Conservation (phyloP, 2,113 vertebrate genomes). For the Orientallactaga bullata region DNA sequence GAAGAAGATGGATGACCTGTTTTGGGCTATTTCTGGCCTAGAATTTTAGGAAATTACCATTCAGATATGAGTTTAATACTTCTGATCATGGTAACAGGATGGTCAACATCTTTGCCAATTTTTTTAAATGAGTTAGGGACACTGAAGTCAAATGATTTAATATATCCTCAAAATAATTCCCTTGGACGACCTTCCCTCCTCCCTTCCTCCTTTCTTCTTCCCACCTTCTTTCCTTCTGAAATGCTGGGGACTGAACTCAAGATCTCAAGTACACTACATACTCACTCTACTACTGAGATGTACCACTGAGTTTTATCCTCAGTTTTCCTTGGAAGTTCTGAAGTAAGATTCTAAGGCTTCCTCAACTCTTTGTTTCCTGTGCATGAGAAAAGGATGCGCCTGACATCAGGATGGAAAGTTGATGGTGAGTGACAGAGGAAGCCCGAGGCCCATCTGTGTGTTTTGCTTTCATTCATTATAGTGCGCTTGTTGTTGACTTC, state of each 20-base stretch:
- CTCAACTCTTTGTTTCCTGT: not conserved
- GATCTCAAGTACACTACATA: not conserved
- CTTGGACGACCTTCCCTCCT: not conserved
- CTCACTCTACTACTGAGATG: not conserved
- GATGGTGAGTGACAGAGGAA: conserved; percentile 51
- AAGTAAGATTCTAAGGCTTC: not conserved
- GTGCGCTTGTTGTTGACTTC: not conserved
- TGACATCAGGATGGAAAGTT: not conserved
- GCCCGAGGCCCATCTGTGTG: conserved; percentile 40
- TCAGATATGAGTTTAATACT: not conserved
- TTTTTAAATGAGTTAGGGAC: not conserved
- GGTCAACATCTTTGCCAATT: not conserved
- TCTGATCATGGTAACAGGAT: not conserved
- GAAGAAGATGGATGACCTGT: not conserved
- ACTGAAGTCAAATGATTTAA: not conserved
- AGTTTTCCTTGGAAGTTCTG: not conserved
- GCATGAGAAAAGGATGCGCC: not conserved
- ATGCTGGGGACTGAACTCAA: not conserved
- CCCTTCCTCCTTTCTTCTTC: not conserved
- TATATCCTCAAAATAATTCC: not conserved
- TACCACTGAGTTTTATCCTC: not conserved
- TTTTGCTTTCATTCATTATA: not conserved
- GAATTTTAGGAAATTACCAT: not conserved
- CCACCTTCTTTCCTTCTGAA: too few species aligned
- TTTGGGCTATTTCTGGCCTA: not conserved